phyloP scores from a whole-genome alignment of 2,888 invertebrate genomes.

The Mayetiola destructor region DNA sequence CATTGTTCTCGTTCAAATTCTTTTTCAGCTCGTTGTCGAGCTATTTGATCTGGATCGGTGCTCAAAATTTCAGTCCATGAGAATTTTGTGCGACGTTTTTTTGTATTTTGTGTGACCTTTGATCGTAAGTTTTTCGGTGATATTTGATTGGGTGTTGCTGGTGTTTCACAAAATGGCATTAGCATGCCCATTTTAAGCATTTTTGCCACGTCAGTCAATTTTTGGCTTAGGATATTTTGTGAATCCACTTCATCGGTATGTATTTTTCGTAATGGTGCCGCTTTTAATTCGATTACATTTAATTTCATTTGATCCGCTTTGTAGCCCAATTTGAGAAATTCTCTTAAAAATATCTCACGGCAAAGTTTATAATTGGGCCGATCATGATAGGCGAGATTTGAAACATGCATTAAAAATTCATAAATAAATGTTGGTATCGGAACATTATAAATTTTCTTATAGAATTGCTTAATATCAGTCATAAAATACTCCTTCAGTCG shows the following conservation, averaged over 20 bases:
- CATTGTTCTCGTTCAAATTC: slow-evolving; percentile 33
- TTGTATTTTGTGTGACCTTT: slow-evolving; percentile 30
- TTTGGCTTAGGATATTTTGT: slow-evolving; percentile 27
- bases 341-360: slow-evolving; percentile 50
- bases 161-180: slow-evolving; percentile 30
- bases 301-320: slow-evolving; percentile 20
- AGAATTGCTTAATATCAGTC: slow-evolving; percentile 44
- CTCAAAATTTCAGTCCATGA: slow-evolving; percentile 34
- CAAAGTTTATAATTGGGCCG: slow-evolving; percentile 63
- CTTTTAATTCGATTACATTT: slow-evolving; percentile 25
- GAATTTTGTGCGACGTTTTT: slow-evolving; percentile 28
- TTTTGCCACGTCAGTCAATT: slow-evolving; percentile 31
- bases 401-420: slow-evolving; percentile 56
- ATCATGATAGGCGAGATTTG: slow-evolving; percentile 54
- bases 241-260: slow-evolving; percentile 1
- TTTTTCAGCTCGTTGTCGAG: slow-evolving; percentile 33
- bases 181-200: slow-evolving; percentile 27
- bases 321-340: slow-evolving; percentile 43
- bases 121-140: slow-evolving; percentile 51
- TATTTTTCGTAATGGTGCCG: not conserved
- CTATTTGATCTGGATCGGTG: slow-evolving; percentile 36
- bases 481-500: slow-evolving; percentile 51
- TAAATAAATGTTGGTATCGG: slow-evolving; percentile 49
- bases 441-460: slow-evolving; percentile 48
- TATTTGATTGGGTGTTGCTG: slow-evolving; percentile 28